Base-by-base conservation (phyloP, 2,888 invertebrate genomes). In the Tenodera sinensis region DNA sequence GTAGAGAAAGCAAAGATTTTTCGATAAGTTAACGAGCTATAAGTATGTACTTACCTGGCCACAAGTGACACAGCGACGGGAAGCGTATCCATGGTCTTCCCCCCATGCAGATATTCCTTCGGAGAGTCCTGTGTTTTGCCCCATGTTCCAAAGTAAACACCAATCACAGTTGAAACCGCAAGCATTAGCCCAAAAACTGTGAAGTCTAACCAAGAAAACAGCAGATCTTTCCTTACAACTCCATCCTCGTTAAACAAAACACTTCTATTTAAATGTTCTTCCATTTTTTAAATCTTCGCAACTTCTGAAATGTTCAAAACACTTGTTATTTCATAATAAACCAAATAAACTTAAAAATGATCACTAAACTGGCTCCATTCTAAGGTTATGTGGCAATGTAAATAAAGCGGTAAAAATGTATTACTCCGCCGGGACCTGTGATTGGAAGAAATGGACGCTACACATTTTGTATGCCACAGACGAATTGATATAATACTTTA, bases 51-150 rank as follows among this genome's bases (percentile, higher is more conserved):
- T 85, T 2, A 85, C 87, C 87, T 87, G n/a, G 87, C 87, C 27
- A 96, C 95, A 25, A 97, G 93, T 25, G 96, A 97, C 93, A 97
- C 94, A 0, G 96, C 95, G 90, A 97, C 95, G 0, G 97, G 97
- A 91, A 97, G 94, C 25, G 95, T 94, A 7, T 95, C 95, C 96
- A 97, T 96, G 91, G 95, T 95, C 92, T 96, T 96, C 15, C 96
- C 96, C 34, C 96, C 97, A 92, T 96, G 95, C 83, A 97, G 93
- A 92, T 97, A 97, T 87, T 97, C 97, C 28, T 94, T 93, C 0
- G 96, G 95, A 0, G 95, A 95, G 90, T 95, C 94, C 92, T 95
- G 82, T 71, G 34, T 95, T 90, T 95, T 95, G 88, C 94, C 93
- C 91, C 94, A 94, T 91, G 93, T 95, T 25, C 95, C 95, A 91